These are phyloP conservation scores for Cetoscarus ocellatus DNA, from an alignment of 2,797 vertebrate species.

Conservation along the genomic window DNA sequence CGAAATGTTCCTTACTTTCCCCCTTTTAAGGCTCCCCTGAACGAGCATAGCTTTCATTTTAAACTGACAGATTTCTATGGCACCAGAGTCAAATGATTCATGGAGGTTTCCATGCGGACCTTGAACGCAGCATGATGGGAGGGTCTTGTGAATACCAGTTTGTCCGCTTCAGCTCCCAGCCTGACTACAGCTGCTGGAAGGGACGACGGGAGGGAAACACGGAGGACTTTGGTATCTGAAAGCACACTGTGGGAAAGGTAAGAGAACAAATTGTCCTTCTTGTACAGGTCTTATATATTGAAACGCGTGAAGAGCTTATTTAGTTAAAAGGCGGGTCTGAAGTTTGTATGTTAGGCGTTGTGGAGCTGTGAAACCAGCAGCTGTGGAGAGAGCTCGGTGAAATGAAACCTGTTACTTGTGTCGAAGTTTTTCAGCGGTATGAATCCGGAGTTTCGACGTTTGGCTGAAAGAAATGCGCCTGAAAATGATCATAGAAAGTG, in stretches of 20 bases:
- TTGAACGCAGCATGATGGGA: conserved; percentile 64
- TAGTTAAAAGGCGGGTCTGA: conserved; percentile 3
- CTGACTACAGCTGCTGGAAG: conserved; percentile 39
- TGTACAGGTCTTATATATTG: accelerated
- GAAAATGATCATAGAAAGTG: background rate
- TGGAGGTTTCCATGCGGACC: background rate
- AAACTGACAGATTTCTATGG: no score
- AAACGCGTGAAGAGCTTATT: accelerated
- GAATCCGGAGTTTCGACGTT: background rate
- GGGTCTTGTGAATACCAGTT: conserved; percentile 57
- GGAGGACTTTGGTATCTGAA: conserved; percentile 38
- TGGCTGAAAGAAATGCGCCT: background rate
- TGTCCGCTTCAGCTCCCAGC: conserved; percentile 20
- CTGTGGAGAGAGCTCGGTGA: conserved; percentile 41
- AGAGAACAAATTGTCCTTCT: conserved; percentile 1
- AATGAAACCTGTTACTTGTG: conserved; percentile 71
- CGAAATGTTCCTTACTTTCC: no score
- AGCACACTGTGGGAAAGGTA: conserved; percentile 54
- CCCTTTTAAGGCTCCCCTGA: no score
- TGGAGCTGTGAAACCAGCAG: conserved; percentile 13
- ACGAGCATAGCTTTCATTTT: no score
- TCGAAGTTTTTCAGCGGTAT: conserved; percentile 39
- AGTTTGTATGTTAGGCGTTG: background rate
- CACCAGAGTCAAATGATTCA: no score
- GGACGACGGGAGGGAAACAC: conserved; percentile 18